phyloP scores from a whole-genome alignment of 2,113 vertebrate genomes.

The cattle (Bos taurus) region DNA sequence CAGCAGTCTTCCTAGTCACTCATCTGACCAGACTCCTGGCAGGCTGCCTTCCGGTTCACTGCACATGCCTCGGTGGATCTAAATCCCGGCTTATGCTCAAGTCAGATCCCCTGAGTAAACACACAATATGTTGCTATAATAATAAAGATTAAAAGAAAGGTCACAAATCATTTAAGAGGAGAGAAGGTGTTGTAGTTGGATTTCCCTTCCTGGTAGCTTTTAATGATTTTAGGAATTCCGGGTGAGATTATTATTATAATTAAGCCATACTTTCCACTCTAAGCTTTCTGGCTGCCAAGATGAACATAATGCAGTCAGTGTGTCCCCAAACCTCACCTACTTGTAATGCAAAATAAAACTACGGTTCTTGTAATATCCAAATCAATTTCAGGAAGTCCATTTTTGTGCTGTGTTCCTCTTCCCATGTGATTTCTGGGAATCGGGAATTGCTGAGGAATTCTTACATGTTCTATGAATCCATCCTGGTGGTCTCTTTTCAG shows the following conservation, averaged over 20 bases:
- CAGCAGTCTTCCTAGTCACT: not conserved
- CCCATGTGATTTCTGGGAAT: not conserved
- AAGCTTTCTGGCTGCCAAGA: not conserved
- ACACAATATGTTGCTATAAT: not conserved
- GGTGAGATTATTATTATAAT: constrained; percentile 27
- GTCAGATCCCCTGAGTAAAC: not conserved
- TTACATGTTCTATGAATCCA: not conserved
- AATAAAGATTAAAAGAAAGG: constrained; percentile 19
- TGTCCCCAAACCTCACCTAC: not conserved
- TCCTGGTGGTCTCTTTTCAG: not conserved
- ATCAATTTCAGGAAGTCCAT: not conserved
- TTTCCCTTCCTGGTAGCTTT: not conserved
- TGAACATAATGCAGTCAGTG: not conserved
- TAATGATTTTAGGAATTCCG: constrained; percentile 12
- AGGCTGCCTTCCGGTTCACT: not conserved
- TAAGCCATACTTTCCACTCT: constrained; percentile 11
- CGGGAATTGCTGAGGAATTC: not conserved
- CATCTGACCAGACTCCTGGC: not conserved
- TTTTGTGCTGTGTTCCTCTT: not conserved
- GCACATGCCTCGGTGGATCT: not conserved
- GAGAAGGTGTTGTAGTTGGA: not conserved
- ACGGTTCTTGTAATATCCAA: not conserved
- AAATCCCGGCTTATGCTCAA: not conserved
- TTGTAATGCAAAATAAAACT: not conserved
- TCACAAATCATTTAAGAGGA: not conserved